These are phyloP conservation scores for Geopemphigus sp. DNA, from an alignment of 1,140 invertebrate species.

Conservation along the genomic window DNA sequence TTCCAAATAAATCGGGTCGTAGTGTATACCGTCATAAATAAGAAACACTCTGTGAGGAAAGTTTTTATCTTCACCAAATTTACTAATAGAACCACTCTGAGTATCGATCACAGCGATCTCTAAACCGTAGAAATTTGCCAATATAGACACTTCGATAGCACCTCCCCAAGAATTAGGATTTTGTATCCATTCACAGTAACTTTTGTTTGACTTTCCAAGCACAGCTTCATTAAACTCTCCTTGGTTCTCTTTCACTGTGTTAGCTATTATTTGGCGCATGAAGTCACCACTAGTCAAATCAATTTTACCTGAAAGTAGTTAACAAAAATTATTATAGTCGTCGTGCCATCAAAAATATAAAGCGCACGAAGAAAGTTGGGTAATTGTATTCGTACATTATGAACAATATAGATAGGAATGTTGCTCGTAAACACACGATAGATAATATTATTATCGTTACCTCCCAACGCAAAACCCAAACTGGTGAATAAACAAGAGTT, in stretches of 20 bases:
- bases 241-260: constrained; percentile 72
- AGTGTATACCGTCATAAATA: constrained; percentile 94
- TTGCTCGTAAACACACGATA: too few relatives aligned
- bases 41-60: constrained; percentile 83
- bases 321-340: too few relatives aligned
- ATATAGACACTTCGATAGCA: constrained; percentile 86
- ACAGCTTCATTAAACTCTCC: constrained; percentile 82
- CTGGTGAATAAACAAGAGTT: constrained; percentile 95
- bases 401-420: too few relatives aligned
- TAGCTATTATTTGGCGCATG: constrained; percentile 84
- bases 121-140: constrained; percentile 83
- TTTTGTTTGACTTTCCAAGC: constrained; percentile 77
- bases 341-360: too few relatives aligned
- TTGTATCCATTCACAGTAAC: constrained; percentile 87
- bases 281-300: constrained; percentile 68
- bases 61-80: constrained; percentile 89
- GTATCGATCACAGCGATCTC: constrained; percentile 95
- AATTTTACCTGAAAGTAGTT: constrained; percentile 63
- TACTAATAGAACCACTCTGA: constrained; percentile 82
- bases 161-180: constrained; percentile 88
- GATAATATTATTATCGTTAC: constrained; percentile 55
- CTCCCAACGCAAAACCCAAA: constrained; percentile 66
- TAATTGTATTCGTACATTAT: too few relatives aligned
- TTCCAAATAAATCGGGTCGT: constrained; percentile 89
- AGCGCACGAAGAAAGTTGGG: too few relatives aligned